Percentiles rank a stretch among this genome's conserved stretches.
Conservation (phyloP, 2,888 invertebrate genomes). For the Drosophila sordidula region DNA sequence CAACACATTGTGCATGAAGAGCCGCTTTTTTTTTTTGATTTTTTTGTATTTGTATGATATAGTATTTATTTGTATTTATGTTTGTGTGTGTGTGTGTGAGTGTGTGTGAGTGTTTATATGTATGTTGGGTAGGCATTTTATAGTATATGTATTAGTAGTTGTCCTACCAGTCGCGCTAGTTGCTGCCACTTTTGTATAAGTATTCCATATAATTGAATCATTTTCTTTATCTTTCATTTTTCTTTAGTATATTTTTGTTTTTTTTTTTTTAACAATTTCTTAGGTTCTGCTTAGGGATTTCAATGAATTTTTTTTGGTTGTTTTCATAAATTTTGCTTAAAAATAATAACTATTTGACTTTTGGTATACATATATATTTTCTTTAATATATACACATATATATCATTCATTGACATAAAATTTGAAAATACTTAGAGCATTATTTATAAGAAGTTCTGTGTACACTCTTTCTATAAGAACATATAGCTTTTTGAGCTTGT, state of each 20-base stretch:
- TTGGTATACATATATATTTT: constrained; percentile 20
- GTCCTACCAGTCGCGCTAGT: constrained; percentile 30
- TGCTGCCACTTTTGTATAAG: constrained; percentile 18
- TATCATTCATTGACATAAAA: constrained; percentile 65
- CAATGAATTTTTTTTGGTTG: constrained; percentile 2
- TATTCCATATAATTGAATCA: constrained; percentile 40
- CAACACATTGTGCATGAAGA: constrained; percentile 46
- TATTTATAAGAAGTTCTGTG: constrained; percentile 30
- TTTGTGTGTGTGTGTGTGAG: constrained; percentile 9
- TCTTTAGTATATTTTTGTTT: background rate
- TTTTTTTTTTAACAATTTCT: constrained; percentile 27
- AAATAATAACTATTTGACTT: constrained; percentile 46
- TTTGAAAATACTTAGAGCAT: constrained; percentile 50
- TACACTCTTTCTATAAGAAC: constrained; percentile 18
- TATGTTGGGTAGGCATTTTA: constrained; percentile 5
- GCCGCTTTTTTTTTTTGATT: constrained; percentile 31
- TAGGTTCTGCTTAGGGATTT: constrained; percentile 22
- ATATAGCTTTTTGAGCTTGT: constrained; percentile 2
- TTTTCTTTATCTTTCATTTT: constrained; percentile 1
- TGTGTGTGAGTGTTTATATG: background rate
- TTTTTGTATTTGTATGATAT: constrained; percentile 1
- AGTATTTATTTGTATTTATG: background rate
- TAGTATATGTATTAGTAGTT: constrained; percentile 29
- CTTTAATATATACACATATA: constrained; percentile 15
- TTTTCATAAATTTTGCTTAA: constrained; percentile 38